Percentiles rank a stretch among this genome's conserved stretches.
phyloP scores from a whole-genome alignment of 2,113 vertebrate species.

The Mystacornis crossleyi region DNA sequence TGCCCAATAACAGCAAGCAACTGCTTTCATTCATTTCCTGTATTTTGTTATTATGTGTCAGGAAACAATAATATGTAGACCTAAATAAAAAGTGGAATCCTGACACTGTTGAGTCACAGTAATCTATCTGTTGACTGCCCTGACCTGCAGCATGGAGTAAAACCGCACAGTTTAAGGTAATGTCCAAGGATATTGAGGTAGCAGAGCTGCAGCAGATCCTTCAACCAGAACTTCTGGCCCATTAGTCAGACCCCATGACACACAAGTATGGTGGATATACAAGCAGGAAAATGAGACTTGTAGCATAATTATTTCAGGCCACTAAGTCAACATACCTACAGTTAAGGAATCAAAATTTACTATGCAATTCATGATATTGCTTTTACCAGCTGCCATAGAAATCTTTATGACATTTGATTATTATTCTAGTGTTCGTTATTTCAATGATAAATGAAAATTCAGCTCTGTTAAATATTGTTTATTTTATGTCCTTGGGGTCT shows the following conservation, averaged over 20 bases:
- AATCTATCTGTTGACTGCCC: neutral
- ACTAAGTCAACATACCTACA: neutral
- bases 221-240: neutral
- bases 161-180: neutral
- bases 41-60: neutral
- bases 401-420: slow-evolving; percentile 9
- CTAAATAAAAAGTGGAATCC: neutral
- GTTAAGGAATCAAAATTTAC: neutral
- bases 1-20: neutral
- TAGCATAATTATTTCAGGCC: neutral
- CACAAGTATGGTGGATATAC: accelerated
- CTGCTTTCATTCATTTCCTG: neutral
- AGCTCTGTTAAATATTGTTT: slow-evolving; percentile 41
- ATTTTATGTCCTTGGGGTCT: slow-evolving; percentile 8
- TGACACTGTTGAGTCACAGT: neutral
- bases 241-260: neutral
- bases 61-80: neutral
- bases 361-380: neutral
- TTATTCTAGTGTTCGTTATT: slow-evolving; percentile 27
- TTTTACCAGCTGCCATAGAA: neutral
- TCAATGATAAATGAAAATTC: slow-evolving; percentile 21
- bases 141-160: neutral
- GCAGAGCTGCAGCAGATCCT: neutral
- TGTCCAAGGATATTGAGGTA: neutral
- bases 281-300: neutral